A percentile compares a stretch with the other conserved stretches of the same genome.
Evolutionary conservation across 35 echinoderm and acorn worm genomes (phyloP).

Genomic region (Heliocidaris erythrogramma): DNA sequence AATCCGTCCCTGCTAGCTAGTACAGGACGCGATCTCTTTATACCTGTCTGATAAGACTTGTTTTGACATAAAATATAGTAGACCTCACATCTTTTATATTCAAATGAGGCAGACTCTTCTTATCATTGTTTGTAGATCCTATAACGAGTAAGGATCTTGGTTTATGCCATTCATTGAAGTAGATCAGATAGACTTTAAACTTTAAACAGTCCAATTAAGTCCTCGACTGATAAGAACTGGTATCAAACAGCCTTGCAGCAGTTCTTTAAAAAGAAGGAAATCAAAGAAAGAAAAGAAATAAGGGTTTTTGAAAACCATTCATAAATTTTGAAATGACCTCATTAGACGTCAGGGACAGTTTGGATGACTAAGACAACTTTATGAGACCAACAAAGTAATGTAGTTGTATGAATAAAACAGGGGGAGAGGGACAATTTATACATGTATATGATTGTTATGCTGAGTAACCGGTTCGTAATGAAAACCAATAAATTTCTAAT

Average conservation of each 20-base stretch:
- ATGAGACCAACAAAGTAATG: background rate
- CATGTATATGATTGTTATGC: too few species aligned
- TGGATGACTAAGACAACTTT: background rate
- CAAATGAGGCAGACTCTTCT: background rate
- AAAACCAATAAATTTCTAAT: too few species aligned
- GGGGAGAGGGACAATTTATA: too few species aligned
- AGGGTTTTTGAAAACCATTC: background rate
- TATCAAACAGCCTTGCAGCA: background rate
- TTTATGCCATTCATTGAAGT: background rate
- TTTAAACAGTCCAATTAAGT: background rate
- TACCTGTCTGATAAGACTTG: background rate
- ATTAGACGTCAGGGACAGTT: background rate
- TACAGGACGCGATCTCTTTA: background rate
- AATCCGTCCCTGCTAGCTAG: background rate
- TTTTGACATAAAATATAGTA: conserved; percentile 7
- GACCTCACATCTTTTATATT: background rate
- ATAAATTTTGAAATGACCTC: background rate
- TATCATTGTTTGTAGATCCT: conserved; percentile 8
- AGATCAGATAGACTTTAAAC: background rate
- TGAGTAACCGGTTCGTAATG: too few species aligned
- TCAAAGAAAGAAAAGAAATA: background rate
- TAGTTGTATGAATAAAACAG: too few species aligned
- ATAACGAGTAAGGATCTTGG: background rate
- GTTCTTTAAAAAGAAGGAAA: background rate
- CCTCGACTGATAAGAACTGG: background rate